Percentiles rank a stretch among this genome's conserved stretches.
phyloP scores from a whole-genome alignment of 2,888 invertebrate species.

The Orthosia gracilis region DNA sequence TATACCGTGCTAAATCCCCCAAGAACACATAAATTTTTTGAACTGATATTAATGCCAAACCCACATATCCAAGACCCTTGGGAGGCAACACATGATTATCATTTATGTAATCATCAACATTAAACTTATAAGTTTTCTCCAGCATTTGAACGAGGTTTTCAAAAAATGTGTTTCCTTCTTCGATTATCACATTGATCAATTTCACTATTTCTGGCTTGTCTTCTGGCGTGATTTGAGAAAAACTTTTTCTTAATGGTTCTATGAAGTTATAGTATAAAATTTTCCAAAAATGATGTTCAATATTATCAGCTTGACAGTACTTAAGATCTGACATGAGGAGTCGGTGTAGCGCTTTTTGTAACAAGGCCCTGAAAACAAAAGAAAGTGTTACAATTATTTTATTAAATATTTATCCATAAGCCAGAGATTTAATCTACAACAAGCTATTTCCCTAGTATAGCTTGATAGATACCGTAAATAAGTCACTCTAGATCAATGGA shows the following conservation, averaged over 20 bases:
- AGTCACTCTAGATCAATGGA: no score
- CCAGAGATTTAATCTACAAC: no score
- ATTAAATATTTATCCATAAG: background rate
- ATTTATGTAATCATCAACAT: slow-evolving; percentile 92
- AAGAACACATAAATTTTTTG: slow-evolving; percentile 97
- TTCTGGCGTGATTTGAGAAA: slow-evolving; percentile 91
- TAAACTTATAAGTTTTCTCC: slow-evolving; percentile 94
- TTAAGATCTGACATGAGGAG: slow-evolving; percentile 95
- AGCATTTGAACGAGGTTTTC: slow-evolving; percentile 94
- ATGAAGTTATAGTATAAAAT: slow-evolving; percentile 97
- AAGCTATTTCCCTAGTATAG: no score
- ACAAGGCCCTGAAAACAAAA: slow-evolving; percentile 84
- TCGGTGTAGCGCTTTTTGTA: slow-evolving; percentile 93
- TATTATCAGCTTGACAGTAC: slow-evolving; percentile 96
- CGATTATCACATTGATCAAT: slow-evolving; percentile 93
- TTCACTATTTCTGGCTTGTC: slow-evolving; percentile 93
- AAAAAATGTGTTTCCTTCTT: slow-evolving; percentile 95
- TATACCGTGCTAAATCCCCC: slow-evolving; percentile 98
- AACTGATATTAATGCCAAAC: slow-evolving; percentile 95
- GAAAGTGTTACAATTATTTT: slow-evolving; percentile 1
- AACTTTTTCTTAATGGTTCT: slow-evolving; percentile 94
- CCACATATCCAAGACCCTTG: slow-evolving; percentile 93
- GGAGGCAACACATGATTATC: slow-evolving; percentile 91
- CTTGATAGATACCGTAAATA: no score
- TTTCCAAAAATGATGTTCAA: slow-evolving; percentile 98